These are phyloP conservation scores for Drosophila crucigera DNA, from an alignment of 2,888 invertebrate species.

Conservation along the genomic window DNA sequence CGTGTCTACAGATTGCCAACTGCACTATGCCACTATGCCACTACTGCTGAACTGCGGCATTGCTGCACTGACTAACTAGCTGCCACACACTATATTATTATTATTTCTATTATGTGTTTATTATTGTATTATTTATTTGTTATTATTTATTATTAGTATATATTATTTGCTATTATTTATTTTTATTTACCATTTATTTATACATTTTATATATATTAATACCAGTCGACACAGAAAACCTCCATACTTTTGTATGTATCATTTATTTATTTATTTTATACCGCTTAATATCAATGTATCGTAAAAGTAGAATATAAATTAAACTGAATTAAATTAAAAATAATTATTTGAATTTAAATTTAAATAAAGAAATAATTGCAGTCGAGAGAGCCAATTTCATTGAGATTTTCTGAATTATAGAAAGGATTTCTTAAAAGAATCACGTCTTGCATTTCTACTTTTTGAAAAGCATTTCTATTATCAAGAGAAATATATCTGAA, in stretches of 20 bases:
- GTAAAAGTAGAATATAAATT: neutral
- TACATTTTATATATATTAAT: too few species aligned
- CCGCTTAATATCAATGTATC: neutral
- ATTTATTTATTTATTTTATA: neutral
- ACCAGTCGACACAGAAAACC: too few species aligned
- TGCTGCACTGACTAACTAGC: conserved; percentile 23
- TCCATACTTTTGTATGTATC: too few species aligned
- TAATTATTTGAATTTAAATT: neutral
- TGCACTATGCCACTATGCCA: conserved; percentile 15
- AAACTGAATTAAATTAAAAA: neutral
- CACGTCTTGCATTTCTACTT: neutral
- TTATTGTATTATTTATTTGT: neutral
- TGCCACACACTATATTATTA: neutral
- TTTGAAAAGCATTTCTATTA: neutral
- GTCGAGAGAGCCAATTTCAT: neutral
- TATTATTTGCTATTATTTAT: neutral
- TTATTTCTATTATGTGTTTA: neutral
- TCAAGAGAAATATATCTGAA: neutral
- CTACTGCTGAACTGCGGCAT: conserved; percentile 3
- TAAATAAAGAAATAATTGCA: neutral
- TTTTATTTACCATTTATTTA: neutral
- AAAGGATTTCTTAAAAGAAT: neutral
- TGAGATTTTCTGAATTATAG: neutral
- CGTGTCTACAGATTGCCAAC: conserved; percentile 45
- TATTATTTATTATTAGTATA: neutral